These are phyloP conservation scores for Leptarthrus brevirostris DNA, from an alignment of 2,888 invertebrate genomes.

Conservation along the genomic window DNA sequence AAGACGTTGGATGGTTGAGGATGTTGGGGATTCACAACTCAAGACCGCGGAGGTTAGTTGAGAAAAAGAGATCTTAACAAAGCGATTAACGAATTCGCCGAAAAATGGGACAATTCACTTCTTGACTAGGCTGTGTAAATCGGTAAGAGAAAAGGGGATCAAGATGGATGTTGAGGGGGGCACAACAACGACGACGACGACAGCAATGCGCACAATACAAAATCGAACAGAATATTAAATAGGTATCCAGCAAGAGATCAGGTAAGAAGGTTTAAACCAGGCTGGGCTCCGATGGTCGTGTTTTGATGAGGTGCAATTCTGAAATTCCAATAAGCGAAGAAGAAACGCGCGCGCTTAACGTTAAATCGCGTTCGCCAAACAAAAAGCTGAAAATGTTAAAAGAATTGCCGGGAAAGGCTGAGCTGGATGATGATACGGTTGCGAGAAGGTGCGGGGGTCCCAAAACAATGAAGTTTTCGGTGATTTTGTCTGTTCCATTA, in stretches of 20 bases:
- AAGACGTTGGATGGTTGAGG: background rate
- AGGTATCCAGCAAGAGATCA: background rate
- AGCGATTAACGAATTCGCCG: slow-evolving; percentile 42
- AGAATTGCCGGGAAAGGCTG: background rate
- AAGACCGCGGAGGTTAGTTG: background rate
- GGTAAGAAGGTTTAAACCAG: no score
- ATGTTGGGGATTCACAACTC: background rate
- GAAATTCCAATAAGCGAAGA: slow-evolving; percentile 30
- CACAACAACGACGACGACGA: no score
- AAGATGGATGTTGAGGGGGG: no score
- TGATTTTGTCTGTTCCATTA: slow-evolving; percentile 14
- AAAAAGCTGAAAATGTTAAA: slow-evolving; percentile 15
- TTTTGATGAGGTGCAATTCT: slow-evolving; percentile 43
- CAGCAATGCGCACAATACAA: background rate
- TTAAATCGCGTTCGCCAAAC: background rate
- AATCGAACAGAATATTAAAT: slow-evolving; percentile 20
- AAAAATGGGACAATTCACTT: slow-evolving; percentile 41
- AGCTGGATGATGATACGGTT: background rate
- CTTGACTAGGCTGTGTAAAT: background rate
- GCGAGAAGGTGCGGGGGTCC: background rate
- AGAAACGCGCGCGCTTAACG: slow-evolving; percentile 25
- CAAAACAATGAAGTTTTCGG: slow-evolving; percentile 36
- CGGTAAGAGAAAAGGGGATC: background rate
- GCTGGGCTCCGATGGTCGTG: background rate
- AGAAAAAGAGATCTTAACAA: slow-evolving; percentile 26